Conservation (phyloP, 2,113 vertebrate genomes). For the Cryptotis parvus region DNA sequence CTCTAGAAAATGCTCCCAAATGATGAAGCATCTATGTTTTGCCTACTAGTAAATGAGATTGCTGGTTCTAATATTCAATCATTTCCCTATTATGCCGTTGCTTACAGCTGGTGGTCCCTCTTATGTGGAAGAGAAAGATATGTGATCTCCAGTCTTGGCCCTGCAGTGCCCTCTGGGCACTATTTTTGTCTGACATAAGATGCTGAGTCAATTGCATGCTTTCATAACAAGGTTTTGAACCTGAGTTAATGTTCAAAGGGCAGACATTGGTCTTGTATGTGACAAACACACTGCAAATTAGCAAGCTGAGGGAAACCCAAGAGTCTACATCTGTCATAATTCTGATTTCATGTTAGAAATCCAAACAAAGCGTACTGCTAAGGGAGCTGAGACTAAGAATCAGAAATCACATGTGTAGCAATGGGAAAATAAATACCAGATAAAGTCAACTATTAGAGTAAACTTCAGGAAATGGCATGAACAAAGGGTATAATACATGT, state of each 20-base stretch:
- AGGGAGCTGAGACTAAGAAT: not conserved
- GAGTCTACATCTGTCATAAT: not conserved
- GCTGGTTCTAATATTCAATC: not conserved
- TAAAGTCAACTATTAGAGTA: too few species aligned
- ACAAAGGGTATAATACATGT: too few species aligned
- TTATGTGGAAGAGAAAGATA: not conserved
- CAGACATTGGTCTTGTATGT: slow-evolving; percentile 1
- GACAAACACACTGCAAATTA: slow-evolving; percentile 14
- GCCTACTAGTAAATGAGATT: not conserved
- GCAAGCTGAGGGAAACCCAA: not conserved
- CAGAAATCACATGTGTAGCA: too few species aligned
- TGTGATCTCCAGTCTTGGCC: not conserved
- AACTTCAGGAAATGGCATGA: too few species aligned
- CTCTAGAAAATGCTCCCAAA: not conserved
- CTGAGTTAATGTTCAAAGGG: slow-evolving; percentile 27
- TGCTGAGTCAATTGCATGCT: not conserved
- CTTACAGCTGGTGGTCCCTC: not conserved
- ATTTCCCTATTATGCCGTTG: not conserved
- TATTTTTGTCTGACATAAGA: slow-evolving; percentile 20
- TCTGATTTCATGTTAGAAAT: slow-evolving; percentile 20
- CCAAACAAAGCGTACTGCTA: not conserved
- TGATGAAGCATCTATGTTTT: not conserved
- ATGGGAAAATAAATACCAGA: too few species aligned
- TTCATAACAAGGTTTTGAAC: slow-evolving; percentile 10
- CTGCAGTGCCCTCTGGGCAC: not conserved